phyloP scores from a whole-genome alignment of 1,140 invertebrate species.

The Palaemon carinicauda region DNA sequence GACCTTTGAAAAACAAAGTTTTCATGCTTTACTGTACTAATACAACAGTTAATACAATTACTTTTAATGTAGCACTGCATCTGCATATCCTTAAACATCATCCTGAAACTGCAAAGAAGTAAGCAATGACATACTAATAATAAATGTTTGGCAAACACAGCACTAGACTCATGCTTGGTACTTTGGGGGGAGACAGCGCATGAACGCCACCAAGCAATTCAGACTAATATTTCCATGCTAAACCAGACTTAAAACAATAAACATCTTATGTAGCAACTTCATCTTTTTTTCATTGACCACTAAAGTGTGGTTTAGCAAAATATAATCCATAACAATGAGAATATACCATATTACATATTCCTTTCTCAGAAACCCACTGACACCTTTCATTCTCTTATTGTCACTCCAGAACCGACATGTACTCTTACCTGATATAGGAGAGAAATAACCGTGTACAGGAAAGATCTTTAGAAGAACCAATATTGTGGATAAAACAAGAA shows the following conservation, averaged over 20 bases:
- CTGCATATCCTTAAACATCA: neutral
- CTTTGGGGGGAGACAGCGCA: constrained; percentile 29
- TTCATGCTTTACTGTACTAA: neutral
- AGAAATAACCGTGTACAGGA: neutral
- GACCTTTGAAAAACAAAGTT: neutral
- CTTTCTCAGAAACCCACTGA: neutral
- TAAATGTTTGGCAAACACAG: neutral
- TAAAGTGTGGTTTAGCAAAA: neutral
- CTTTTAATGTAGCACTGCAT: neutral
- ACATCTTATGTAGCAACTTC: constrained; percentile 15
- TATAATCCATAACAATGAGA: neutral
- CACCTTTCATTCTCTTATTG: neutral
- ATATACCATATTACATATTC: neutral
- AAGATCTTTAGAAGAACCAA: constrained; percentile 18
- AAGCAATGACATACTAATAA: constrained; percentile 10
- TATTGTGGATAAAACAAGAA: constrained; percentile 42
- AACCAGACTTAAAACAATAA: constrained; percentile 20
- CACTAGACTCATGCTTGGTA: constrained; percentile 40
- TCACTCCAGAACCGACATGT: neutral
- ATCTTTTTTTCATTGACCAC: constrained; percentile 16
- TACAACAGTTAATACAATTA: neutral
- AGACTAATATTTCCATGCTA: constrained; percentile 20
- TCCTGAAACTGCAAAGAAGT: constrained; percentile 26
- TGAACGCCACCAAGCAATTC: constrained; percentile 45
- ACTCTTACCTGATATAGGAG: neutral